Base-by-base conservation (phyloP, 2,888 invertebrate species). In the Azorinus chamasolen region DNA sequence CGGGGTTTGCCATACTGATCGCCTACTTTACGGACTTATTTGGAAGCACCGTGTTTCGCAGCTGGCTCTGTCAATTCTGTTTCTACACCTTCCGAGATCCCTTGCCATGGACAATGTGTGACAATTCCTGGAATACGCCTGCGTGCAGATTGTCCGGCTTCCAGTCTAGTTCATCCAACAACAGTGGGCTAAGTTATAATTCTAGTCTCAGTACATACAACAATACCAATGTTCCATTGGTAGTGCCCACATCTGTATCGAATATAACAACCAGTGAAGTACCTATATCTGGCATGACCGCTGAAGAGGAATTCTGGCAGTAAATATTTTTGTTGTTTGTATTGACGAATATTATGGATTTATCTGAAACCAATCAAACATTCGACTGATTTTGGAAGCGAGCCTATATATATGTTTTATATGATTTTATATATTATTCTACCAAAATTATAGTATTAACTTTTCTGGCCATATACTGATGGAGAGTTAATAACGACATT, bases 91-190 rank as follows among this genome's bases (percentile, higher is more conserved):
- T 93, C 76, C 78, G 85, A 8, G 51, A 77, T 0, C 83, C 86
- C 24, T 85, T 93, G 22, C 93, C 93, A 4, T 93, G 93, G 93
- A 87, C 90, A 18, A 81, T 59, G 41, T 93, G 93, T 78, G 84
- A 87, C 50, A 90, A 93, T 64, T 59, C 78, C 1, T 93, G 93
- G 93, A 93, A 93, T 85, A 90, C 91, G 0, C 64, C 68, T 1
- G 85, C 86, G 65, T 93, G 93, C 70, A 93, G 54, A 58, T 10
- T 46, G 0, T 27, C 43, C 25, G 27, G 46, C 4, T 58, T 45
- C 25, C 8, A 25, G 20, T 25, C 22, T 8, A 27, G 5, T n/a
- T 20, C 37, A 39, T 18, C 39, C 5, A 55, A 18, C n/a, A 1
- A n/a, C 10, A n/a, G 16, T 24, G 14, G 8, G 5, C 16, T 6